A percentile compares a stretch with the other conserved stretches of the same genome.
Conservation (phyloP, 2,888 invertebrate species). For the Sphaerophoria rueppellii region DNA sequence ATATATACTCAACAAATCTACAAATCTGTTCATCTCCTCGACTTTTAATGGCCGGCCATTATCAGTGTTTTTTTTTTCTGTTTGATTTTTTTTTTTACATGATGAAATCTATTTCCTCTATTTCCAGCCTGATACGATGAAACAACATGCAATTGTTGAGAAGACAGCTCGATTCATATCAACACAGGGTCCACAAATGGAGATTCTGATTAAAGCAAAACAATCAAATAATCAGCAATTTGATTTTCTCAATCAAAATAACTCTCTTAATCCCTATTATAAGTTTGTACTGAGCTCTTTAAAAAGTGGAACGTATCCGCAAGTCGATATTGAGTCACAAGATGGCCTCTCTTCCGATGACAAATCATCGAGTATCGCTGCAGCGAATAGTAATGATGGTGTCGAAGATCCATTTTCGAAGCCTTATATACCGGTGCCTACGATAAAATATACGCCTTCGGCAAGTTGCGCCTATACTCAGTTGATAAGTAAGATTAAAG, state of each 20-base stretch:
- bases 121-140: conserved; percentile 91
- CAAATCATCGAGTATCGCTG: neutral
- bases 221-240: conserved; percentile 97
- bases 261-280: conserved; percentile 94
- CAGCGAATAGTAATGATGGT: conserved; percentile 25
- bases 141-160: conserved; percentile 96
- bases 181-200: conserved; percentile 98
- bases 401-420: conserved; percentile 68
- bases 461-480: conserved; percentile 94
- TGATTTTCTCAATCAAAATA: conserved; percentile 94
- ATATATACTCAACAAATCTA: conserved; percentile 47
- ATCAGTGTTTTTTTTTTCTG: conserved; percentile 30
- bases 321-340: conserved; percentile 77
- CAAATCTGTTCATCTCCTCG: conserved; percentile 12
- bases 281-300: conserved; percentile 88
- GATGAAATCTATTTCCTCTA: conserved; percentile 67
- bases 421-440: conserved; percentile 83
- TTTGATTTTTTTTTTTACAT: conserved; percentile 13
- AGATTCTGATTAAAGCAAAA: conserved; percentile 98
- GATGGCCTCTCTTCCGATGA: conserved; percentile 66
- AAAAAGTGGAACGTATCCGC: conserved; percentile 85
- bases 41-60: conserved; percentile 32
- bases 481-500: conserved; percentile 93
- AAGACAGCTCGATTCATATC: conserved; percentile 95
- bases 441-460: conserved; percentile 90